Conservation (phyloP, 1,140 invertebrate species). For the Rhyacophila brunnea region DNA sequence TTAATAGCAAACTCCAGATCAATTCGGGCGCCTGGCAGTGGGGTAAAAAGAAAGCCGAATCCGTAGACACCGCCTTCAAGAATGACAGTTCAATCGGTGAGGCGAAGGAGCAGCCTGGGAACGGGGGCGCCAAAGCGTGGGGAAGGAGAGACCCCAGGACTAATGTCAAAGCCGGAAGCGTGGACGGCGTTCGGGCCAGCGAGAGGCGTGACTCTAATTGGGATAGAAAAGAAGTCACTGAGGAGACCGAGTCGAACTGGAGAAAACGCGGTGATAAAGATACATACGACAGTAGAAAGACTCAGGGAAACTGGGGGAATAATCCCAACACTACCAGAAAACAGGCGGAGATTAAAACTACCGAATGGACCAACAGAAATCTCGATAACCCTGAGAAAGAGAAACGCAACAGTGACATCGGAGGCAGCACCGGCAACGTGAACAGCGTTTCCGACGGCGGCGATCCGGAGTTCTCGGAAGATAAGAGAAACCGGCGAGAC, state of each 20-base stretch:
- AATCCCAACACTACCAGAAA: background rate
- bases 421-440: background rate
- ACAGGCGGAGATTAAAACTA: background rate
- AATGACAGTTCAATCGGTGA: background rate
- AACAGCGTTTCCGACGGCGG: background rate
- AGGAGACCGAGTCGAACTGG: slow-evolving; percentile 32
- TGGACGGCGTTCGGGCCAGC: background rate
- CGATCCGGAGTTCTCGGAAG: background rate
- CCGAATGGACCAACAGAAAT: slow-evolving; percentile 7
- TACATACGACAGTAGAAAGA: slow-evolving; percentile 5
- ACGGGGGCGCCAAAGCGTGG: slow-evolving; percentile 1
- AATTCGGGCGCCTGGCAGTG: slow-evolving; percentile 3
- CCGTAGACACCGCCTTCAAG: background rate
- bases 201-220: background rate
- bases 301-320: background rate
- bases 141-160: slow-evolving; percentile 8
- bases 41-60: background rate
- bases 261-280: slow-evolving; percentile 25
- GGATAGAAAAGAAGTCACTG: slow-evolving; percentile 16
- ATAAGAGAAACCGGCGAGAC: background rate
- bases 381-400: background rate
- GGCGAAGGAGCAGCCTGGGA: background rate
- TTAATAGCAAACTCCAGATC: slow-evolving; percentile 1
- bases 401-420: background rate
- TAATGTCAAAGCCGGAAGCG: background rate